Base-by-base conservation (phyloP, 2,797 vertebrate genomes). In the Rhincodon typus region DNA sequence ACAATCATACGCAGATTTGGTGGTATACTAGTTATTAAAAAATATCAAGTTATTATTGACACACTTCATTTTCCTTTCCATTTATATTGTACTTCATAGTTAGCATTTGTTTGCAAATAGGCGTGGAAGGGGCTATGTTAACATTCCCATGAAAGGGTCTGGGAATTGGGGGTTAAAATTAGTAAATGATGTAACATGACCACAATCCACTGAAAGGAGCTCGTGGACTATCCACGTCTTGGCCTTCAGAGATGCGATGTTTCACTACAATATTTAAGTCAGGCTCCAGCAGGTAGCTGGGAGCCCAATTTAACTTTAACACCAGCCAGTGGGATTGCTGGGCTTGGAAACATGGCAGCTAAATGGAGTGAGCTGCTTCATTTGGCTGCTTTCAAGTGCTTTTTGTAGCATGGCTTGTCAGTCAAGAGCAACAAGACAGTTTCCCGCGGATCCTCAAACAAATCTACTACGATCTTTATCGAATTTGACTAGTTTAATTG, bases 1-100 rank as follows among this genome's bases (percentile, higher is more conserved):
- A 99, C 99, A 95, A 98, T 97, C 70, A 99, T 98, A 95, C 99
- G 98, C 96, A 99, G 98, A 97, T 99, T 99, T 95, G 98, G 97
- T 5, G 97, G 95, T 94, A 98, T 97, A 2, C 97, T 98, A 96
- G 90, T 69, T n/a, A n/a, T n/a, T 2, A 34, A 82, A 30, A 38
- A 84, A 50, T n/a, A 38, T 69, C 27, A 77, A 82, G 38, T 42
- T 25, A 84, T 86, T 87, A 86, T 8, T n/a, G n/a, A 12, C 53
- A 66, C 15, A 69, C 62, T 38, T 42, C 42, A 42, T 38, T 93
- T 69, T 38, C 53, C 12, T n/a, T 66, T 30, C n/a, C 23, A 87
- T 87, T 42, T 50, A 87, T 38, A 87, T 87, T 50, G 50, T 19
- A 50, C 84, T 50, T 50, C 17, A 67, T 69, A 50, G 46, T 50